Base-by-base conservation (phyloP, 2,797 vertebrate genomes). In the Galagoides demidoff region DNA sequence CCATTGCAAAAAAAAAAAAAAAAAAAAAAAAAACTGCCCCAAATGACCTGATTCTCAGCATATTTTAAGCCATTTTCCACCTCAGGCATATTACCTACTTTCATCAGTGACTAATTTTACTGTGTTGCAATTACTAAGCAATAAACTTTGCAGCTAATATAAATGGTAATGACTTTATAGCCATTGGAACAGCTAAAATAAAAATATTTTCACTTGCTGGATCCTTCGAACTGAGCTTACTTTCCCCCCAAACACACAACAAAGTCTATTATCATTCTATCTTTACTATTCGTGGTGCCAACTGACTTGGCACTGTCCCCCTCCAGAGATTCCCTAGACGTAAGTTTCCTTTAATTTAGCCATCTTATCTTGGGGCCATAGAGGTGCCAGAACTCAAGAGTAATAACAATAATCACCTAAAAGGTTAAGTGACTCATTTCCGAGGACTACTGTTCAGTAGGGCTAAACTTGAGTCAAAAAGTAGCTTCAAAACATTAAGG, bases 171-270 rank as follows among this genome's bases (percentile, higher is more conserved):
- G 52, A 93, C 8, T 17, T n/a, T 6, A 2, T 17, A 82, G 73
- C 23, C 20, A 82, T 87, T 87, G 90, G 34, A 92, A 70, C 25
- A 96, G 85, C 13, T 29, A 87, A 96, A 95, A 93, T 78, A 79
- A 91, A 92, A 89, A 94, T 74, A 66, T 84, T 3, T 14, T 64
- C 27, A 34, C 13, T 94, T 94, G 11, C 20, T 93, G 25, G 12
- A 89, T 85, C 14, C 76, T 85, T 77, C 4, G 31, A 78, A 81
- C 19, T 73, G 34, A 91, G 23, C 89, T 29, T 77, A 77, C 14
- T 34, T 55, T 19, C 16, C 7, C 3, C 5, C 11, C 25, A 39
- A 90, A 93, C 57, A 1, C 19, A 79, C 19, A 77, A 49, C 25
- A 92, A 83, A 94, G 2, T 14, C 73, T 85, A 20, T 66, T 94